phyloP scores from a whole-genome alignment of 2,113 vertebrate species.

The Donacobius atricapilla region DNA sequence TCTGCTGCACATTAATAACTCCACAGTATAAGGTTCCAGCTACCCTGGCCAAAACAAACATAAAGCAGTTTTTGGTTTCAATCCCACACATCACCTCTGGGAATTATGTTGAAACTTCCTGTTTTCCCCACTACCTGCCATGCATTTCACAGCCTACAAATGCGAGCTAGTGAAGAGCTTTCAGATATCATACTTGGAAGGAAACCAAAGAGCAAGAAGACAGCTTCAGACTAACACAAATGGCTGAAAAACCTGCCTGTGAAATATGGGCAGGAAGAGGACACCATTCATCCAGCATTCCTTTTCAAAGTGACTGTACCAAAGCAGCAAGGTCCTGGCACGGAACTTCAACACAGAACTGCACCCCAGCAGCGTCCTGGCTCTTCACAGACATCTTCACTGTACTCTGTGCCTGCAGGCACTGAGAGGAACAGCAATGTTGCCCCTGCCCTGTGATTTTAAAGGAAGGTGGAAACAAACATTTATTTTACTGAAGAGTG shows the following conservation, averaged over 20 bases:
- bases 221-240: neutral
- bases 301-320: neutral
- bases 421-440: neutral
- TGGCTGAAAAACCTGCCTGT: neutral
- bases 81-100: neutral
- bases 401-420: rapidly evolving
- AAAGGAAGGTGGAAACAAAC: neutral
- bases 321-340: rapidly evolving
- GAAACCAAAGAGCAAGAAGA: neutral
- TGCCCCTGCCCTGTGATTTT: neutral
- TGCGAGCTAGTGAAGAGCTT: neutral
- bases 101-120: constrained; percentile 9
- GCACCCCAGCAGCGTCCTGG: neutral
- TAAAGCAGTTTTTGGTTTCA: neutral
- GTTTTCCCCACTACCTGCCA: neutral
- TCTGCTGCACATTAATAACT: constrained; percentile 44
- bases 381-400: neutral
- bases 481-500: neutral
- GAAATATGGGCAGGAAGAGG: neutral
- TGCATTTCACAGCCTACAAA: neutral
- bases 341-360: neutral
- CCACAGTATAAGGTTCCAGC: neutral
- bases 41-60: constrained; percentile 1
- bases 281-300: neutral
- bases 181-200: neutral